These are phyloP conservation scores for Aelia acuminata DNA, from an alignment of 2,888 invertebrate species.

Conservation along the genomic window DNA sequence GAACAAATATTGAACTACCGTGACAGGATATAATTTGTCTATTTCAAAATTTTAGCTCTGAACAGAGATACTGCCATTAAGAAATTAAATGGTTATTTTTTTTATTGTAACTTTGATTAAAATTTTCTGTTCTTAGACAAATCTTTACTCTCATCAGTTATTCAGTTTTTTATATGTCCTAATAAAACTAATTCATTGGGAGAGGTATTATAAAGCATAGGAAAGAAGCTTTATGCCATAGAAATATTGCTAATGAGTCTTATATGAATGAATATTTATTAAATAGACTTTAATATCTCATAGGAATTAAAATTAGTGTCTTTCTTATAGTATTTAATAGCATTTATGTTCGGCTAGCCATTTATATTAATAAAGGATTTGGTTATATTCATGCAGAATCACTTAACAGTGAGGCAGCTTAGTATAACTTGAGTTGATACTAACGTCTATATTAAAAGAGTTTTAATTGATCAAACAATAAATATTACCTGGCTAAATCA, in stretches of 20 bases:
- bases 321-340: slow-evolving; percentile 27
- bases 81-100: background rate
- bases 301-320: background rate
- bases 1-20: background rate
- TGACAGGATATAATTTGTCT: background rate
- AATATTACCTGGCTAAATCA: slow-evolving; percentile 44
- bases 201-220: background rate
- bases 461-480: background rate
- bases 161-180: background rate
- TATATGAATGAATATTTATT: background rate
- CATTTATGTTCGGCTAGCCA: background rate
- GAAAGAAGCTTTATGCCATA: background rate
- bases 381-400: background rate
- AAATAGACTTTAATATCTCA: background rate
- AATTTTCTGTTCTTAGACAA: background rate
- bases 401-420: slow-evolving; percentile 9
- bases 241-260: background rate
- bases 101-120: background rate
- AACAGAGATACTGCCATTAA: background rate
- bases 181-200: background rate
- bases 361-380: background rate
- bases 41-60: background rate
- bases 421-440: background rate
- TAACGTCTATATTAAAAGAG: background rate
- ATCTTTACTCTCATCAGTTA: background rate